phyloP scores from a whole-genome alignment of 2,113 vertebrate species.

The Elephas maximus region DNA sequence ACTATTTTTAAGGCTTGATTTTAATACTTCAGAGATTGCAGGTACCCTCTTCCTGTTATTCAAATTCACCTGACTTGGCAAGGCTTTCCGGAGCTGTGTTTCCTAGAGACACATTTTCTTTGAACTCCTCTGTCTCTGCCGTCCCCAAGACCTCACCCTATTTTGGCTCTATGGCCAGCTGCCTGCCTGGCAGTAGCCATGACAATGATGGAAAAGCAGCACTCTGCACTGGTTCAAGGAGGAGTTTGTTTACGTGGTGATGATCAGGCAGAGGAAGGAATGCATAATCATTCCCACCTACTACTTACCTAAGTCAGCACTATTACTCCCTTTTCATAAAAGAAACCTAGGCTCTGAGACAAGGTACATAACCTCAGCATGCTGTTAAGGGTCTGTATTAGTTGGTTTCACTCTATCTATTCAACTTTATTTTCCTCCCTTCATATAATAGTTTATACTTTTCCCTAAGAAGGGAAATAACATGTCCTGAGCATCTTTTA shows the following conservation, averaged over 20 bases:
- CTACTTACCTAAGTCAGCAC: neutral
- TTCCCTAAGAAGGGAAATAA: neutral
- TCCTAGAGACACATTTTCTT: neutral
- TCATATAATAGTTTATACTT: neutral
- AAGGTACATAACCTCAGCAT: neutral
- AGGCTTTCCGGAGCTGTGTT: neutral
- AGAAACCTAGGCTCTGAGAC: neutral
- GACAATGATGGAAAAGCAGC: neutral
- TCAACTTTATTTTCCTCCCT: neutral
- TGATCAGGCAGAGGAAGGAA: neutral
- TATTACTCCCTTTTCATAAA: neutral
- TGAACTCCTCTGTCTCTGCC: neutral
- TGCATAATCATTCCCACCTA: too few species aligned
- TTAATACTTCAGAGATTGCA: neutral
- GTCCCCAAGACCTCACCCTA: neutral
- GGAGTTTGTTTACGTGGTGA: neutral
- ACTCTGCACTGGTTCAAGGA: neutral
- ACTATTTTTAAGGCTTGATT: neutral
- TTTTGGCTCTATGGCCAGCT: neutral
- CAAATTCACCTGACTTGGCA: neutral
- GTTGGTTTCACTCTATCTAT: neutral
- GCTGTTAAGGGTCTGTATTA: neutral
- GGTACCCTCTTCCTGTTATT: neutral
- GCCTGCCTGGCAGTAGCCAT: neutral
- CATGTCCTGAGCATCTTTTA: neutral